Percentiles rank a stretch among this genome's conserved stretches.
Evolutionary conservation across 2,113 vertebrate genomes (phyloP).

Genomic region (Epinephelus fuscoguttatus): DNA sequence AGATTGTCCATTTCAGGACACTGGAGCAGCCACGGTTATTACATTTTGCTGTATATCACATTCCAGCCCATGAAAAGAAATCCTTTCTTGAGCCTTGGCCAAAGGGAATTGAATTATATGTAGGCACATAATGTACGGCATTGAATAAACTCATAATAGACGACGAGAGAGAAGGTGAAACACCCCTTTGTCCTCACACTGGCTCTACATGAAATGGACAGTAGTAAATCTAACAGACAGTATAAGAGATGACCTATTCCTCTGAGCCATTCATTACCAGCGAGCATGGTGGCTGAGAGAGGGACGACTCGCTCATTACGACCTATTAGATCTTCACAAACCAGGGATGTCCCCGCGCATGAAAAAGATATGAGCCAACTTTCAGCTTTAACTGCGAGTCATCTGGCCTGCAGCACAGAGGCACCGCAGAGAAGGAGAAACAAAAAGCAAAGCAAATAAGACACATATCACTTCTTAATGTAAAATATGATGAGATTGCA

Average conservation of each 20-base stretch:
- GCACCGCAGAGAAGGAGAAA: constrained; percentile 2
- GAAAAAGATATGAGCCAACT: constrained; percentile 33
- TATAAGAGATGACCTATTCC: constrained; percentile 61
- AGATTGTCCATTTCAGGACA: constrained; percentile 54
- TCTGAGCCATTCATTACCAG: constrained; percentile 60
- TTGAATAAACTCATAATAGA: constrained; percentile 62
- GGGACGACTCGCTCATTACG: constrained; percentile 52
- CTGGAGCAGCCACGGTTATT: constrained; percentile 63
- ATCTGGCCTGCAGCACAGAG: constrained; percentile 5
- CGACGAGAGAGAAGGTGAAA: constrained; percentile 47
- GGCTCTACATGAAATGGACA: constrained; percentile 37
- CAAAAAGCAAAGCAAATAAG: constrained; percentile 3
- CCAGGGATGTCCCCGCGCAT: constrained; percentile 26
- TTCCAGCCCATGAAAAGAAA: constrained; percentile 58
- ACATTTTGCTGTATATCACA: constrained; percentile 58
- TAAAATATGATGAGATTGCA: not conserved
- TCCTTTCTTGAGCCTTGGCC: constrained; percentile 32
- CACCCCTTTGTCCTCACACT: constrained; percentile 55
- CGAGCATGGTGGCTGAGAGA: constrained; percentile 23
- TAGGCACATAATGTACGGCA: constrained; percentile 51
- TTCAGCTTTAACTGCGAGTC: constrained; percentile 26
- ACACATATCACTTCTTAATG: not conserved
- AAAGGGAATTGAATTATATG: constrained; percentile 65
- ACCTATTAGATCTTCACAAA: constrained; percentile 55
- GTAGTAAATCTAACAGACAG: constrained; percentile 58